Base-by-base conservation (phyloP, 2,797 vertebrate genomes). In the Poeciliopsis infans region DNA sequence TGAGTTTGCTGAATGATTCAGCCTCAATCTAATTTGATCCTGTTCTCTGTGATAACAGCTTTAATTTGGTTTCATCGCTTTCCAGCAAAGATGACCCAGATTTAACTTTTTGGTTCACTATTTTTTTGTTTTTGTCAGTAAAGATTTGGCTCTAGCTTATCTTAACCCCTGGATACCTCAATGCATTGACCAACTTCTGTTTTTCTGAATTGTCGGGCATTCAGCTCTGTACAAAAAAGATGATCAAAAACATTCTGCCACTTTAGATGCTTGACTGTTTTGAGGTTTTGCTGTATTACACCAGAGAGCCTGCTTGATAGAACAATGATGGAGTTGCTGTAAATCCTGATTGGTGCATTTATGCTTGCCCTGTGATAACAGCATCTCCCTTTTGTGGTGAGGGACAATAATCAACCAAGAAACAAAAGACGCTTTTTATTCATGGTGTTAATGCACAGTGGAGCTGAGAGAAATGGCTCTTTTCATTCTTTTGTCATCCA, bases 401-500 rank as follows among this genome's bases (percentile, higher is more conserved):
- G 78, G 81, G 81, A 89, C 79, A 87, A 82, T 79, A 80, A 87
- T 83, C 80, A 85, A 73, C 79, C 20, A 76, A 74, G 75, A 78
- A 86, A 87, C 83, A 89, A 88, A 85, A 84, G 80, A 72, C 45
- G 64, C 23, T 39, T 71, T 87, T 85, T 84, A 77, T 70, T 59
- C 72, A 78, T 85, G 75, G 70, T 72, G 81, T 78, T 85, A 77
- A 87, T 81, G 76, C 86, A 71, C 87, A 75, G 84, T 82, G 82
- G 77, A 85, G 75, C 70, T 61, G 79, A 86, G 77, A 73, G 77
- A 81, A 84, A 82, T 87, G 25, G 49, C 74, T 66, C 80, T 80
- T 81, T 88, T 86, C 79, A 87, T 80, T 7, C 89, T 87, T 89
- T 94, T 91, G 87, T 92, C 75, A 76, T 72, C 74, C 77, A 72